A percentile compares a stretch with the other conserved stretches of the same genome.
These are phyloP conservation scores for Phrynocephalus vlangalii DNA, from an alignment of 2,797 vertebrate species.

Conservation along the genomic window DNA sequence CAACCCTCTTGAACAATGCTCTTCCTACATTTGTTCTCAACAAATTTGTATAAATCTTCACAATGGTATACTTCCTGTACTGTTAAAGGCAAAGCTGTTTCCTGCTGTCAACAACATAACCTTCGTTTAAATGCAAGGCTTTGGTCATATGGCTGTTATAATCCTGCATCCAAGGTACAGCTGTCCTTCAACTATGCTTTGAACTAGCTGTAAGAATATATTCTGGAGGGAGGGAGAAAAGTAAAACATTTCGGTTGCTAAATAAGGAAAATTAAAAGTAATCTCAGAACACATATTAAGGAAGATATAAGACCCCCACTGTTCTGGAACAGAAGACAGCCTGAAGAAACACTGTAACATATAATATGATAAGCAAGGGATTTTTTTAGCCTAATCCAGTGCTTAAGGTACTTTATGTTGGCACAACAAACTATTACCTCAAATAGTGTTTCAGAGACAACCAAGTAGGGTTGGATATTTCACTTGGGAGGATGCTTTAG, in stretches of 20 bases:
- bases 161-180: slow-evolving; percentile 36
- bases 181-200: slow-evolving; percentile 49
- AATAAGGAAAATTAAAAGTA: slow-evolving; percentile 2
- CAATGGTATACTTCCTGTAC: not conserved
- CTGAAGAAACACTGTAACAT: not conserved
- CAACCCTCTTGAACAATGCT: not conserved
- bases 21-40: not conserved
- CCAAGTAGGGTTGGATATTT: not conserved
- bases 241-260: slow-evolving; percentile 19
- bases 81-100: slow-evolving; percentile 7
- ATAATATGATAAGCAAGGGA: not conserved
- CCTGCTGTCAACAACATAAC: slow-evolving; percentile 11
- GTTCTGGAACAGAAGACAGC: not conserved
- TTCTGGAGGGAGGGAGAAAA: not conserved
- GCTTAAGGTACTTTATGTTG: not conserved
- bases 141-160: slow-evolving; percentile 27
- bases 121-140: slow-evolving; percentile 32
- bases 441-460: not conserved
- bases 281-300: not conserved
- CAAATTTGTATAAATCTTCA: not conserved
- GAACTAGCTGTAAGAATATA: slow-evolving; percentile 38
- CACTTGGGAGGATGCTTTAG: not conserved
- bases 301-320: not conserved
- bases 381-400: not conserved
- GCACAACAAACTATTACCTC: not conserved